Conservation (phyloP, 2,113 vertebrate genomes). For the Tachycineta bicolor region DNA sequence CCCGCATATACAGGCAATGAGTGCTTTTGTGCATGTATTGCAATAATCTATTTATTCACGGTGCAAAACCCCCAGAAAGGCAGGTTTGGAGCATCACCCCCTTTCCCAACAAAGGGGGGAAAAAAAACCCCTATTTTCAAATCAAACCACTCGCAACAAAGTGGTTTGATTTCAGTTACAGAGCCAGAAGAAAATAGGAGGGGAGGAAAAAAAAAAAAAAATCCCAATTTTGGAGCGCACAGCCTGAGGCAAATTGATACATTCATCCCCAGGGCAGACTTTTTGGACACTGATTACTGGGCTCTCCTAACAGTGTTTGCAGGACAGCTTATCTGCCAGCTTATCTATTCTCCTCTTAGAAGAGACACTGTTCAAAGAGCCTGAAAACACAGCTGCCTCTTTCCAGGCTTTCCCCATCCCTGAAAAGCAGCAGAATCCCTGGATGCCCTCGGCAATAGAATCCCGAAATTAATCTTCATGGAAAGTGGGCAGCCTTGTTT, state of each 20-base stretch:
- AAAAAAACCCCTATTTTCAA: neutral
- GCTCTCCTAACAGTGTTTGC: slow-evolving; percentile 75
- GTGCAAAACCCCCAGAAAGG: neutral
- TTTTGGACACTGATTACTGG: slow-evolving; percentile 62
- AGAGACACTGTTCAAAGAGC: slow-evolving; percentile 73
- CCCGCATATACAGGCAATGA: neutral
- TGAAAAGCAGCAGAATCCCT: slow-evolving; percentile 67
- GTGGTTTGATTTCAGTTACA: slow-evolving; percentile 18
- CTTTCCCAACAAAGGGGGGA: neutral
- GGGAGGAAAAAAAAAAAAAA: neutral
- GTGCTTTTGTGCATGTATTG: neutral
- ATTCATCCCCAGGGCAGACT: slow-evolving; percentile 66
- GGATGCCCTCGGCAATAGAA: slow-evolving; percentile 62
- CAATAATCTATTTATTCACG: neutral
- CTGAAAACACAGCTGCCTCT: slow-evolving; percentile 75
- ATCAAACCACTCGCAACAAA: slow-evolving; percentile 12
- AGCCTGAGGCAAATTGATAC: slow-evolving; percentile 72
- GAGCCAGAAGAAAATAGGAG: neutral
- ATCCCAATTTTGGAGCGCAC: slow-evolving; percentile 37
- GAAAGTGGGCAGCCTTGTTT: slow-evolving; percentile 63
- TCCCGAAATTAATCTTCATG: slow-evolving; percentile 75
- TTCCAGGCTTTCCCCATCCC: slow-evolving; percentile 64
- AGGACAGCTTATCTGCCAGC: slow-evolving; percentile 74
- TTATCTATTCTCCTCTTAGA: slow-evolving; percentile 73
- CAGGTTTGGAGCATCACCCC: neutral